Conservation (phyloP, 2,113 vertebrate genomes). For the Nothocercus nigrocapillus region DNA sequence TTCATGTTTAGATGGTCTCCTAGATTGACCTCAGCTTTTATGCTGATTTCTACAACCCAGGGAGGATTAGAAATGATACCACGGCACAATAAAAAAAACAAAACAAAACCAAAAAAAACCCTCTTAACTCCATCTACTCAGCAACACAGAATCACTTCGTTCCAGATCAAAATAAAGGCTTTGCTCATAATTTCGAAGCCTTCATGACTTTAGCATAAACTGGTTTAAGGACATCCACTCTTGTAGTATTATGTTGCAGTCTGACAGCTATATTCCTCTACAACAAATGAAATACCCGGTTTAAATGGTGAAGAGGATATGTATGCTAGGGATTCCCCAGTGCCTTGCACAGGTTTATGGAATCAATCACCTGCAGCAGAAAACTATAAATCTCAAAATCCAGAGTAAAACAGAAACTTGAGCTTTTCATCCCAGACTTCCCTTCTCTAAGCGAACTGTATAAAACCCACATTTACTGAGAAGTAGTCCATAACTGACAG, state of each 20-base stretch:
- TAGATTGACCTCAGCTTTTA: neutral
- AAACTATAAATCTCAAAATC: neutral
- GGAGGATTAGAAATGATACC: neutral
- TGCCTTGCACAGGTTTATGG: neutral
- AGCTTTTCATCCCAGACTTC: neutral
- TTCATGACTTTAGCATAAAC: neutral
- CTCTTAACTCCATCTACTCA: neutral
- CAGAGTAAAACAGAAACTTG: neutral
- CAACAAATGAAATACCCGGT: neutral
- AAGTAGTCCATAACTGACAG: neutral
- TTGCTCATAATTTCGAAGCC: neutral
- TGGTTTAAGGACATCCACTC: neutral
- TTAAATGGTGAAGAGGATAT: neutral
- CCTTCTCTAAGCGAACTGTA: neutral
- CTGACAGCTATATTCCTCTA: neutral
- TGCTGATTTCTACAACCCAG: neutral
- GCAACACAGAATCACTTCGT: neutral
- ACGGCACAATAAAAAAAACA: neutral
- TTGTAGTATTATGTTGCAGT: neutral
- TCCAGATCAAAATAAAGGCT: neutral
- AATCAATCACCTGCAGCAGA: neutral
- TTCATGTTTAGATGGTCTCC: neutral
- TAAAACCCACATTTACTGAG: neutral
- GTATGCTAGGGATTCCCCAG: neutral
- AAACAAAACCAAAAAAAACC: no score